Evolutionary conservation across 2,113 vertebrate species (phyloP).

Genomic region (Zeus faber): DNA sequence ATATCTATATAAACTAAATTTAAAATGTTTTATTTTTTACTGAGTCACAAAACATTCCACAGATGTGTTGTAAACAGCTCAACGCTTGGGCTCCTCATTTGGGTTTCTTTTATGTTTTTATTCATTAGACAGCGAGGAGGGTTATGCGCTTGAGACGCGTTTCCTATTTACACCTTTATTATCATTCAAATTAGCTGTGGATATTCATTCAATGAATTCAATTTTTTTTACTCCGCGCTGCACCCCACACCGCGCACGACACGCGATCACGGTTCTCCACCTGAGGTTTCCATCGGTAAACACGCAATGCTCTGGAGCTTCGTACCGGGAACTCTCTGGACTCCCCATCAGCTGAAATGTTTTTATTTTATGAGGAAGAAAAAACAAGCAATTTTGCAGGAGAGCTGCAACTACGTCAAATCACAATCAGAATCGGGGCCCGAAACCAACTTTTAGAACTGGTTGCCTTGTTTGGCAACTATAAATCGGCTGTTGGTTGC

Average conservation of each 20-base stretch:
- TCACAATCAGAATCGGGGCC: too few species aligned
- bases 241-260: too few species aligned
- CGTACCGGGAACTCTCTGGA: conserved; percentile 32
- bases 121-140: conserved; percentile 17
- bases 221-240: too few species aligned
- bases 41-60: conserved; percentile 43
- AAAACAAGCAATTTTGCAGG: not conserved
- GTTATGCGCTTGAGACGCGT: conserved; percentile 7
- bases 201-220: not conserved
- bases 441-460: too few species aligned
- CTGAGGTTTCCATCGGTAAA: conserved; percentile 6
- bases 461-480: too few species aligned
- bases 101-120: too few species aligned
- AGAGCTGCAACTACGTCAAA: too few species aligned
- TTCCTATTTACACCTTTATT: conserved; percentile 33
- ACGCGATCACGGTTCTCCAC: too few species aligned
- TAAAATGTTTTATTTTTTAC: conserved; percentile 32
- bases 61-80: too few species aligned
- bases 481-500: too few species aligned
- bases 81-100: conserved; percentile 30
- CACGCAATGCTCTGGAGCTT: conserved; percentile 12
- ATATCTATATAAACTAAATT: too few species aligned
- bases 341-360: conserved; percentile 4
- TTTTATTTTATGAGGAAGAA: not conserved
- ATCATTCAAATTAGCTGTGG: conserved; percentile 1